Conservation (phyloP, 2,113 vertebrate species). For the Syngnathoides biaculeatus region DNA sequence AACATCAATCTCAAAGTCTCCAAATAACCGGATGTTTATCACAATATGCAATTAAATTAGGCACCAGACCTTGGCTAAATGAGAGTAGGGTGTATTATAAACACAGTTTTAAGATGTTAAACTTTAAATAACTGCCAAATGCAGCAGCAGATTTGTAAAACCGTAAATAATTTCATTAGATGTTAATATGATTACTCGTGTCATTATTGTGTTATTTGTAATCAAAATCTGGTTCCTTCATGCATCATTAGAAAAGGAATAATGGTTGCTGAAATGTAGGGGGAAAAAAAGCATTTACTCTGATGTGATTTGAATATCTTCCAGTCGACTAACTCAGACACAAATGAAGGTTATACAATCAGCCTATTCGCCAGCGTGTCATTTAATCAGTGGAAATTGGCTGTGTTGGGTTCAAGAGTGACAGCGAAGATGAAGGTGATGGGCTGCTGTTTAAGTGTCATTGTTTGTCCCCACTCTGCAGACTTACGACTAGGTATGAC, state of each 20-base stretch:
- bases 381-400: constrained; percentile 1
- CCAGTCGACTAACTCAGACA: constrained; percentile 5
- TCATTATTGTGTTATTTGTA: no score
- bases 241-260: background rate
- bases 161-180: background rate
- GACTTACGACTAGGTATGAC: no score
- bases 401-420: background rate
- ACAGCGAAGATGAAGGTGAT: background rate
- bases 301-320: background rate
- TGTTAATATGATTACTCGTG: background rate
- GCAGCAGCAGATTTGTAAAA: no score
- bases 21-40: background rate
- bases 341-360: constrained; percentile 10
- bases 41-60: background rate
- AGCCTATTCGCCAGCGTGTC: constrained; percentile 4
- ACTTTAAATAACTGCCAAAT: background rate
- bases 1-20: background rate
- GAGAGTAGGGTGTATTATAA: background rate
- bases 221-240: background rate
- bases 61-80: background rate
- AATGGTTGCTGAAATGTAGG: background rate
- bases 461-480: background rate
- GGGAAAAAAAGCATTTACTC: background rate
- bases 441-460: background rate
- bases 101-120: background rate